Base-by-base conservation (phyloP, 1,140 invertebrate species). In the Leguminivora glycinivorella region DNA sequence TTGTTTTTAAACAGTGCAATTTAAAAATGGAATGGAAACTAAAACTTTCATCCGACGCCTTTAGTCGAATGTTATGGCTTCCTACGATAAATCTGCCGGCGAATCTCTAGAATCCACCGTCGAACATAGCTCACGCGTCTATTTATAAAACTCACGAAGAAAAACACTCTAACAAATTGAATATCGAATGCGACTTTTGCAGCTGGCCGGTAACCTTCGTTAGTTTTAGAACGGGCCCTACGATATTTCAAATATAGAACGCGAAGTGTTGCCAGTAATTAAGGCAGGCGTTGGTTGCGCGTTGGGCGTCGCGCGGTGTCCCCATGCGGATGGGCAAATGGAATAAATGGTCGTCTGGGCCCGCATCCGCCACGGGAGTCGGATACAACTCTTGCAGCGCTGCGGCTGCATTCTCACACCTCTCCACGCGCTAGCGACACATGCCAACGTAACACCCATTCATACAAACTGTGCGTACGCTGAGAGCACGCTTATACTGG, bases 251-350 rank as follows among this genome's bases (percentile, higher is more conserved):
- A 78, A 84, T 84, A 76, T 81, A 81, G 76, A 82, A 77, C 80
- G 69, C 60, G 75, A 81, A 80, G 78, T 76, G 83, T 81, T 79
- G 76, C 69, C 79, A 76, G 81, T 79, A 83, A 88, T 88, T 82
- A 83, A 82, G 78, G 78, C 81, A 76, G 75, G 71, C 72, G 77
- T 75, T 76, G 72, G 76, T 72, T 74, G 79, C 74, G 60, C 43
- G 70, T 26, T 26, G 22, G 38, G 34, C 71, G 73, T 22, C 73
- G 76, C 56, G 74, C 74, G 77, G 77, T 83, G 88, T 86, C 87
- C 87, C 87, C 84, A 87, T 84, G 87, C 89, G 89, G 89, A 91
- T 91, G 88, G 75, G 82, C 89, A 88, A 91, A 91, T 91, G 89
- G 89, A 80, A 91, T 91, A 91, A 52, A 91, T 91, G 83, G 88